phyloP scores from a whole-genome alignment of 2,797 vertebrate species.

The Hemitrygon akajei region DNA sequence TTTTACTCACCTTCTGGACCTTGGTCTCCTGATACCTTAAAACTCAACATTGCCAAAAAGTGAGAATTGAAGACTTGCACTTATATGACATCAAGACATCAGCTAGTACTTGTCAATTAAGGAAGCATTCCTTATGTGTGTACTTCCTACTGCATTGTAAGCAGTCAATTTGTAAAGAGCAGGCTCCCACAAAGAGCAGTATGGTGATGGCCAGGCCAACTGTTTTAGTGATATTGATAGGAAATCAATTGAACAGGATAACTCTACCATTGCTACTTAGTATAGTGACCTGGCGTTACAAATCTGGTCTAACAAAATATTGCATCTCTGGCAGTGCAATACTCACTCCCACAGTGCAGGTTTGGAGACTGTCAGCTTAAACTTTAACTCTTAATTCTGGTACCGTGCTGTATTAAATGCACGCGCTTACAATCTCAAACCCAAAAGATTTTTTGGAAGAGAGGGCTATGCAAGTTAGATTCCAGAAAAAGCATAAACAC shows the following conservation, averaged over 20 bases:
- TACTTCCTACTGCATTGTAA: neutral
- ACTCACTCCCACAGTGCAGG: neutral
- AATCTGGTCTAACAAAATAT: neutral
- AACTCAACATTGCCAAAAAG: neutral
- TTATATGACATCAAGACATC: neutral
- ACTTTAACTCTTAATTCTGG: neutral
- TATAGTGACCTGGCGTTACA: neutral
- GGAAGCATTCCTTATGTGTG: neutral
- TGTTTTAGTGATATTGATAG: neutral
- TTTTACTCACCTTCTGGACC: neutral
- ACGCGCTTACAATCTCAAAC: too few relatives aligned
- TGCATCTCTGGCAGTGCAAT: neutral
- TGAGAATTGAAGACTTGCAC: neutral
- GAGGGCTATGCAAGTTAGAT: neutral
- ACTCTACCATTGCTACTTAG: neutral
- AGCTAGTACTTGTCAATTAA: neutral
- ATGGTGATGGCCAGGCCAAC: neutral
- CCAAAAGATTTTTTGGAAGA: neutral
- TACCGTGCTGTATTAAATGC: neutral
- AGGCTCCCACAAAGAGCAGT: neutral
- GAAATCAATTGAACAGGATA: neutral
- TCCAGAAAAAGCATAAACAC: neutral
- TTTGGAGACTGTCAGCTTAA: neutral
- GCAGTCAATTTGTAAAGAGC: neutral
- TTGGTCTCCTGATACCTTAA: neutral